Evolutionary conservation across 2,888 invertebrate genomes (phyloP).

Genomic region (Drosophila pullipes): DNA sequence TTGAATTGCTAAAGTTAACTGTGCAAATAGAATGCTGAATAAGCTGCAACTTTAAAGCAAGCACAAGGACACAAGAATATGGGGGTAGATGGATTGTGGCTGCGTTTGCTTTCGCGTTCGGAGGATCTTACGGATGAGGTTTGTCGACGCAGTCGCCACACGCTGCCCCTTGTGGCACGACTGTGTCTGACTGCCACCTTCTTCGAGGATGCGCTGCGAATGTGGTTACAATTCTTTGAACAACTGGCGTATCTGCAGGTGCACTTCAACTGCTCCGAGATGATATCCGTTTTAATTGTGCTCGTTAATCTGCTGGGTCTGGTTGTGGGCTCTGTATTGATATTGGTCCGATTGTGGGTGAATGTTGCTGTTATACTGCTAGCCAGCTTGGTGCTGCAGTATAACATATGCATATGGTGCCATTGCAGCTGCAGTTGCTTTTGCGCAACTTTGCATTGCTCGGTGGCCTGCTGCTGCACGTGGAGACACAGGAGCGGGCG

Average conservation of each 20-base stretch:
- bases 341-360: slow-evolving; percentile 17
- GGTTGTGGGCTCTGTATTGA: slow-evolving; percentile 27
- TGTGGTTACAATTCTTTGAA: slow-evolving; percentile 34
- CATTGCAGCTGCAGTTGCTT: slow-evolving; percentile 16
- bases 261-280: slow-evolving; percentile 21
- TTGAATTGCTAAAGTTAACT: neutral
- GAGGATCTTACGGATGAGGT: slow-evolving; percentile 24
- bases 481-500: slow-evolving; percentile 23
- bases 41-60: neutral
- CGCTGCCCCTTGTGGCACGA: slow-evolving; percentile 42
- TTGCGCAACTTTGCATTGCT: slow-evolving; percentile 39
- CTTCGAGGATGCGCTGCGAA: slow-evolving; percentile 35
- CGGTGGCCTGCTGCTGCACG: slow-evolving; percentile 42
- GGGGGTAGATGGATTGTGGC: slow-evolving; percentile 20
- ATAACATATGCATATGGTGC: slow-evolving; percentile 18
- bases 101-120: neutral
- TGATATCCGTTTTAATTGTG: slow-evolving; percentile 8
- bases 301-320: slow-evolving; percentile 37
- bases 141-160: slow-evolving; percentile 10
- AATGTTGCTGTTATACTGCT: slow-evolving; percentile 32
- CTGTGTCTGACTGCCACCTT: slow-evolving; percentile 45
- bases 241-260: slow-evolving; percentile 22
- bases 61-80: slow-evolving; percentile 4
- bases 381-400: slow-evolving; percentile 28
- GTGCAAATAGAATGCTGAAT: neutral